These are phyloP conservation scores for Peucedramus taeniatus DNA, from an alignment of 2,113 vertebrate genomes.

Conservation along the genomic window DNA sequence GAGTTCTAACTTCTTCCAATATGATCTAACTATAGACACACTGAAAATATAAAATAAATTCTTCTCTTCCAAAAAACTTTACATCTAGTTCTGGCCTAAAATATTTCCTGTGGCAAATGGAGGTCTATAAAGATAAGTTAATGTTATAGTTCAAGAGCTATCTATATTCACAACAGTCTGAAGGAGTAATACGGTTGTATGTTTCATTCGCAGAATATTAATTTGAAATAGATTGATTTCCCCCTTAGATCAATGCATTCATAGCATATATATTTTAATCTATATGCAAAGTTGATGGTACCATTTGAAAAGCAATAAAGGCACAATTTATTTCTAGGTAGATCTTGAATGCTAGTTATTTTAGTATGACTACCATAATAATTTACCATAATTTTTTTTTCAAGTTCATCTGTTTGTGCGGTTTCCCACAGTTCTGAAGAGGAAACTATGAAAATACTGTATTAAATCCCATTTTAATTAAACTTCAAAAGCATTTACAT, in stretches of 20 bases:
- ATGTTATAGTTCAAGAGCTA: background rate
- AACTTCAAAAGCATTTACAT: background rate
- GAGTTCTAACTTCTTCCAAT: background rate
- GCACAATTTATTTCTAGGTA: background rate
- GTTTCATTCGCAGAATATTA: background rate
- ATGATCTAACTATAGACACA: background rate
- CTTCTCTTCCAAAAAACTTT: background rate
- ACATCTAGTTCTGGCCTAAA: background rate
- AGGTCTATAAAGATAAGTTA: background rate
- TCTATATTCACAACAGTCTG: background rate
- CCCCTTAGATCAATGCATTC: background rate
- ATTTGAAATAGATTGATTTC: background rate
- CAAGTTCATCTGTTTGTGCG: background rate
- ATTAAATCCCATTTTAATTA: background rate
- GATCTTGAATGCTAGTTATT: background rate
- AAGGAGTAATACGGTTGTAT: background rate
- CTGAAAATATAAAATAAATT: background rate
- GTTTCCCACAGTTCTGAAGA: background rate
- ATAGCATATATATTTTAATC: background rate
- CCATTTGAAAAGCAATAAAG: background rate
- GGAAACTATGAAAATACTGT: background rate
- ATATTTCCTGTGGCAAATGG: background rate
- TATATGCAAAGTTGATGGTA: conserved; percentile 28
- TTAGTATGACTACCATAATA: background rate
- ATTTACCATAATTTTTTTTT: background rate